phyloP scores from a whole-genome alignment of 2,888 invertebrate species.

The Diaprepes abbreviatus region DNA sequence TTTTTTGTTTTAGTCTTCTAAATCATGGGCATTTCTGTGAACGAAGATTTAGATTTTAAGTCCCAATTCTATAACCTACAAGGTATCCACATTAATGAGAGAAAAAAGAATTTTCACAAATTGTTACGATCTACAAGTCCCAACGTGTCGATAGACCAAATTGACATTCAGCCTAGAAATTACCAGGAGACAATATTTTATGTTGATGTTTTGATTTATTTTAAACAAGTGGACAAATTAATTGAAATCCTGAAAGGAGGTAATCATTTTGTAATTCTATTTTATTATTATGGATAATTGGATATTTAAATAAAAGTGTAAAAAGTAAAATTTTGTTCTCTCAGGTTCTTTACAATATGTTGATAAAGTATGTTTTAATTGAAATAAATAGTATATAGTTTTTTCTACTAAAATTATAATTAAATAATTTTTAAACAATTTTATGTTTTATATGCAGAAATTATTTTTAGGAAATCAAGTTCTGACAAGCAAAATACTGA shows the following conservation, averaged over 20 bases:
- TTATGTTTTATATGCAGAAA: no score
- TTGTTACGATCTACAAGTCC: constrained; percentile 40
- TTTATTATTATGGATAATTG: no score
- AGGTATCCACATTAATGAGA: constrained; percentile 48
- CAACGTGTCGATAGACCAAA: constrained; percentile 23
- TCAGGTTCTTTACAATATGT: no score
- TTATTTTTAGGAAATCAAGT: constrained; percentile 49
- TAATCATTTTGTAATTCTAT: no score
- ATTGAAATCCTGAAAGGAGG: constrained; percentile 52
- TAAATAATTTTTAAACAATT: no score
- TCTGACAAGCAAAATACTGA: constrained; percentile 44
- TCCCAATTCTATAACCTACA: not conserved
- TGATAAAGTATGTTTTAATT: no score
- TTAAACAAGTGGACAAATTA: constrained; percentile 49
- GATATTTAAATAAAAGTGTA: no score
- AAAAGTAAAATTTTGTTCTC: no score
- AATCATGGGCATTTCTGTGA: no score
- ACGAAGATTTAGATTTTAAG: constrained; percentile 41
- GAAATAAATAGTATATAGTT: no score
- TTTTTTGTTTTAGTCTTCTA: no score
- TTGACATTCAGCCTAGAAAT: constrained; percentile 50
- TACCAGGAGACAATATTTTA: constrained; percentile 54
- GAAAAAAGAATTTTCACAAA: constrained; percentile 51
- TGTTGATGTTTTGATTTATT: constrained; percentile 53
- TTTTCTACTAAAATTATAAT: no score